Evolutionary conservation across 1,140 invertebrate genomes (phyloP).

Genomic region (Adoxophyes honmai): DNA sequence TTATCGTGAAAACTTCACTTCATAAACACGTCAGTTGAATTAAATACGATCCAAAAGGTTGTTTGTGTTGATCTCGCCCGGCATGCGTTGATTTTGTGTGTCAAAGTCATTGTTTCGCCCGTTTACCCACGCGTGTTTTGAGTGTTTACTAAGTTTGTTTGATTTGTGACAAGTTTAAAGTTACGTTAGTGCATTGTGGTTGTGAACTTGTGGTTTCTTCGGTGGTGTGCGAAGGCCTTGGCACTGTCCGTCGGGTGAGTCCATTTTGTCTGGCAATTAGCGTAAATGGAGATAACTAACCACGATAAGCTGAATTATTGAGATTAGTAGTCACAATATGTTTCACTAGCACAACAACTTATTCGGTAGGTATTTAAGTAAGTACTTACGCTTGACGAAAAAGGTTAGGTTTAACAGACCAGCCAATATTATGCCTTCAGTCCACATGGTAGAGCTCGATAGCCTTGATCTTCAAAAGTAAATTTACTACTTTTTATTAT

Average conservation of each 20-base stretch:
- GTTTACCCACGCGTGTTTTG: constrained; percentile 34
- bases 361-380: no score
- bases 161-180: constrained; percentile 38
- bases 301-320: constrained; percentile 4
- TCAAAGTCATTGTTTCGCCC: not conserved
- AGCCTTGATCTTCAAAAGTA: no score
- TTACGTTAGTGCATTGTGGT: constrained; percentile 36
- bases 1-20: constrained; percentile 44
- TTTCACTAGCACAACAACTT: no score
- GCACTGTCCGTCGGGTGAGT: constrained; percentile 2
- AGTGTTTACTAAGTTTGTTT: constrained; percentile 67
- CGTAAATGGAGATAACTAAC: not conserved
- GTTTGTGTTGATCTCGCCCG: not conserved
- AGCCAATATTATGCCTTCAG: no score
- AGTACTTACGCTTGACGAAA: no score
- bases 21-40: not conserved
- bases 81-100: not conserved
- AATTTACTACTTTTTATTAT: no score
- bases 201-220: constrained; percentile 54
- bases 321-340: not conserved
- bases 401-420: no score
- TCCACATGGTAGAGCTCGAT: no score
- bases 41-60: not conserved
- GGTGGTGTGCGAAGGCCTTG: not conserved
- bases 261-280: not conserved